A percentile compares a stretch with the other conserved stretches of the same genome.
phyloP scores from a whole-genome alignment of 2,888 invertebrate species.

The Scaptomyza caliginosa region DNA sequence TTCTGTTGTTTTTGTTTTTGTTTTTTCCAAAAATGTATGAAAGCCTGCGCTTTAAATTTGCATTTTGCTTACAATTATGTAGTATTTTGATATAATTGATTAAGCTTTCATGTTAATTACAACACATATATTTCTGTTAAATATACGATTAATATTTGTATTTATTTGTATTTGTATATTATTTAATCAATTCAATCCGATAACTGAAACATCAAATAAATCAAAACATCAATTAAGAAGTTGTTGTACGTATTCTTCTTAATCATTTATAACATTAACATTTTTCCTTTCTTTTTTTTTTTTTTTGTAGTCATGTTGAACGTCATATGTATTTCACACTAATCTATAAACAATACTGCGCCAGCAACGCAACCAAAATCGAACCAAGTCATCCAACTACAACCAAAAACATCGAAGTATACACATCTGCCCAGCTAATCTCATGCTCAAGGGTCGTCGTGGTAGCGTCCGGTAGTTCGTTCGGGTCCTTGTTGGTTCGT shows the following conservation, averaged over 20 bases:
- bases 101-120: constrained; percentile 19
- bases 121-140: constrained; percentile 24
- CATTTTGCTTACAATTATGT: constrained; percentile 29
- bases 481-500: constrained; percentile 5
- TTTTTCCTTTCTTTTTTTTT: too few species aligned
- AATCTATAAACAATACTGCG: constrained; percentile 26
- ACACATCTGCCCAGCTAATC: constrained; percentile 29
- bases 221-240: constrained; percentile 7
- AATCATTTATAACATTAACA: too few species aligned
- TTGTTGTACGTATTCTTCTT: constrained; percentile 9
- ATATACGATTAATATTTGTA: constrained; percentile 42
- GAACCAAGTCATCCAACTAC: not conserved
- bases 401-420: not conserved
- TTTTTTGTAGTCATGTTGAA: constrained; percentile 43
- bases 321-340: constrained; percentile 49
- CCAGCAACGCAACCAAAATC: constrained; percentile 16
- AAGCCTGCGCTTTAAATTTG: constrained; percentile 66
- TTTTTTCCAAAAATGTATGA: constrained; percentile 79
- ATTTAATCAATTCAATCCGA: constrained; percentile 22
- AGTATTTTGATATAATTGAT: constrained; percentile 14
- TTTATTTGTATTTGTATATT: constrained; percentile 72
- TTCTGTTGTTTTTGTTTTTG: constrained; percentile 1
- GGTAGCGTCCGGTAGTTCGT: constrained; percentile 10
- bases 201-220: constrained; percentile 27
- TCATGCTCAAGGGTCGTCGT: constrained; percentile 41